phyloP scores from a whole-genome alignment of 2,797 vertebrate genomes.

The Taenioides sp. region DNA sequence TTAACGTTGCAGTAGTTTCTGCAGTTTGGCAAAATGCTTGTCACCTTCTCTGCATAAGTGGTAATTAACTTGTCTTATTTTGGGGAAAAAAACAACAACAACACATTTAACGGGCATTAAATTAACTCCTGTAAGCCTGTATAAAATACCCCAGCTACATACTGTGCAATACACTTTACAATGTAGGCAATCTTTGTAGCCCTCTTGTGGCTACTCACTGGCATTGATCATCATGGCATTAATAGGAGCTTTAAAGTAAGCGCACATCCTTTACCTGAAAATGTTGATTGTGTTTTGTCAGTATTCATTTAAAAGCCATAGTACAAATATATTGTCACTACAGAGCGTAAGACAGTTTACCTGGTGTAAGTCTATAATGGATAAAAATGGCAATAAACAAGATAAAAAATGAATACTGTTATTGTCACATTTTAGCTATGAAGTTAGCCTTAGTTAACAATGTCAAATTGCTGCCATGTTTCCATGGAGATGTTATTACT shows the following conservation, averaged over 20 bases:
- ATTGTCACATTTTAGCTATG: too few species aligned
- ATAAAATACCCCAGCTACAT: not conserved
- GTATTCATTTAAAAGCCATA: too few species aligned
- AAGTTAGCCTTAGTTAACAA: too few species aligned
- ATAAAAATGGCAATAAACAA: not conserved
- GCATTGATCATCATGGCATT: not conserved
- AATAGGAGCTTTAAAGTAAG: not conserved
- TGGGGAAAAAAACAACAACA: not conserved
- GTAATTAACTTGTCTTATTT: not conserved
- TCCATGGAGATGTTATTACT: too few species aligned
- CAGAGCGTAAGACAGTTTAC: not conserved
- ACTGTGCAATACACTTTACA: not conserved
- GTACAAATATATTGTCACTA: not conserved
- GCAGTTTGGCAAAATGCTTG: conserved; percentile 32
- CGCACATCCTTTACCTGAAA: not conserved
- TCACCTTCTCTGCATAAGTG: not conserved
- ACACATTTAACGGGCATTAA: not conserved
- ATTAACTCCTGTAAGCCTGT: not conserved
- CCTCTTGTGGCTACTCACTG: conserved; percentile 1
- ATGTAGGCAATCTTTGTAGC: not conserved
- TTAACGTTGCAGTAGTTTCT: conserved; percentile 37
- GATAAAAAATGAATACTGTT: not conserved
- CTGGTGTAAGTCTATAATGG: not conserved
- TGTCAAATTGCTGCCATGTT: too few species aligned
- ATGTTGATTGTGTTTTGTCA: conserved; percentile 1